phyloP scores from a whole-genome alignment of 1,140 invertebrate genomes.

The Dinothrombium tinctorium region DNA sequence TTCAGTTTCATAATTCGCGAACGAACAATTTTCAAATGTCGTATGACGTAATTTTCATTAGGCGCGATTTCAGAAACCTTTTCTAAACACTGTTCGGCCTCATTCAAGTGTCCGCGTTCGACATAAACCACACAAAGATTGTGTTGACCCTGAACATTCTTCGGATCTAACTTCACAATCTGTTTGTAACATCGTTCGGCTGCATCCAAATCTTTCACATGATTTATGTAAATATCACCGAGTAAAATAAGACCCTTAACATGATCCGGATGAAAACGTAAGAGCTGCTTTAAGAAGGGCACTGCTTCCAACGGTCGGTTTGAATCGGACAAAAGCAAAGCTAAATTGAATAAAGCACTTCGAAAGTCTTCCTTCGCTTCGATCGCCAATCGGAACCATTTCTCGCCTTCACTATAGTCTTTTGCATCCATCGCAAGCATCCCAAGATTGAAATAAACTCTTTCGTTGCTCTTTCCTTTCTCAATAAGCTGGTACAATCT shows the following conservation, averaged over 20 bases:
- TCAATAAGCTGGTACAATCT: conserved; percentile 46
- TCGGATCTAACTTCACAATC: conserved; percentile 61
- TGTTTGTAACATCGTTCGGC: conserved; percentile 74
- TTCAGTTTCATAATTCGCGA: conserved; percentile 25
- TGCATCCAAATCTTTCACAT: conserved; percentile 73
- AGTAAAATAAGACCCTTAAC: conserved; percentile 78
- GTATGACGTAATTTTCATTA: conserved; percentile 63
- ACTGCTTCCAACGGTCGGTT: conserved; percentile 68
- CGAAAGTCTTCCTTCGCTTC: conserved; percentile 43
- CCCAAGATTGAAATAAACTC: conserved; percentile 77
- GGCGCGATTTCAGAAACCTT: conserved; percentile 48
- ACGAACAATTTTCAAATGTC: conserved; percentile 61
- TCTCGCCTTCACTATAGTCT: conserved; percentile 58
- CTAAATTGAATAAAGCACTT: conserved; percentile 81
- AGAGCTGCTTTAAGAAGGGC: conserved; percentile 69
- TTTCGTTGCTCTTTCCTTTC: conserved; percentile 45
- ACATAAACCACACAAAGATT: conserved; percentile 89
- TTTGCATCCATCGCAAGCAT: conserved; percentile 91
- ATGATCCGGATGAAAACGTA: conserved; percentile 74
- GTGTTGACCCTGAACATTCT: conserved; percentile 78
- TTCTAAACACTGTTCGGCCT: conserved; percentile 58
- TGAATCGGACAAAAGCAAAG: conserved; percentile 62
- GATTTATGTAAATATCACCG: conserved; percentile 90
- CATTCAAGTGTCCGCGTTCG: conserved; percentile 53
- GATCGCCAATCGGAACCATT: conserved; percentile 62